A percentile compares a stretch with the other conserved stretches of the same genome.
Conservation (phyloP, 2,797 vertebrate genomes). For the Percopsis omiscomaycus region DNA sequence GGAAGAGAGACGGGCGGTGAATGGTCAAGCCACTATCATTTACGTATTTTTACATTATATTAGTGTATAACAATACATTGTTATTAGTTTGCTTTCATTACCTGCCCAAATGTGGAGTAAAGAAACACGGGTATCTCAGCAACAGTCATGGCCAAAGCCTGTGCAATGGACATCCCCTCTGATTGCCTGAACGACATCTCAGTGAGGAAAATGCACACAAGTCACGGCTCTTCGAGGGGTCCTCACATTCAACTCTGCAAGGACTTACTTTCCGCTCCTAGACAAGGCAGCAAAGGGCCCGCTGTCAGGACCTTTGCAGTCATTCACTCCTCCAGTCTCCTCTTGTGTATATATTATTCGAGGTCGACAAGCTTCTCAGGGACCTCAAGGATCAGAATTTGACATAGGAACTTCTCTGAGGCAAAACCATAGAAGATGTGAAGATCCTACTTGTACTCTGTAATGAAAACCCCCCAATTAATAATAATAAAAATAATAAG, state of each 20-base stretch:
- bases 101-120: slow-evolving; percentile 97
- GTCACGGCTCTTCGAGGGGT: slow-evolving; percentile 3
- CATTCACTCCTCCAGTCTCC: slow-evolving; percentile 41
- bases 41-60: too few relatives aligned
- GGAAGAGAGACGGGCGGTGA: slow-evolving; percentile 12
- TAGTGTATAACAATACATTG: too few relatives aligned
- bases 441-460: too few relatives aligned
- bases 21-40: too few relatives aligned
- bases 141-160: slow-evolving; percentile 97
- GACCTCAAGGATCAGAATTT: slow-evolving; percentile 10
- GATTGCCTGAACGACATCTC: slow-evolving; percentile 87
- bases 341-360: too few relatives aligned
- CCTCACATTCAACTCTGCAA: slow-evolving; percentile 38
- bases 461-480: too few relatives aligned
- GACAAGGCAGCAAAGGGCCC: slow-evolving; percentile 52
- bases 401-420: neutral
- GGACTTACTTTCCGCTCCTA: slow-evolving; percentile 29
- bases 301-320: slow-evolving; percentile 23
- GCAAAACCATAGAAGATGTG: neutral
- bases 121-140: slow-evolving; percentile 98
- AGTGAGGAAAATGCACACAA: slow-evolving; percentile 36
- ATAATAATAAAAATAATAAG: too few relatives aligned
- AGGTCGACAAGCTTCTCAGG: too few relatives aligned
- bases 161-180: slow-evolving; percentile 91
- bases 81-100: slow-evolving; percentile 55